A percentile compares a stretch with the other conserved stretches of the same genome.
Conservation (phyloP, 2,888 invertebrate genomes). For the Xanthia icteritia region DNA sequence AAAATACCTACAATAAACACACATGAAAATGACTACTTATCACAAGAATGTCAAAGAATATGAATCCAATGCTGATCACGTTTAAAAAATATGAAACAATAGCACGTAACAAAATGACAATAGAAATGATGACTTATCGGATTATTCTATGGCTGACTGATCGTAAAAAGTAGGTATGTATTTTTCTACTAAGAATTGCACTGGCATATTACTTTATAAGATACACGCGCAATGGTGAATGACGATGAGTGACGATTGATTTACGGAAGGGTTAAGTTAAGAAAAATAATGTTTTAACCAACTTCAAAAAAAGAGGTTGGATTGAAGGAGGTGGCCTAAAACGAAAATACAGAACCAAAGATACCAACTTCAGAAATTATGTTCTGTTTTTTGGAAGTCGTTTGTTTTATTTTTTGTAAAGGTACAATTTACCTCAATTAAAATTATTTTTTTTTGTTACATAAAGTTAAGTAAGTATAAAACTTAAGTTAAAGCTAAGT, state of each 20-base stretch:
- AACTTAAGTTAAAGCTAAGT: neutral
- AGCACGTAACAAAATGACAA: conserved; percentile 43
- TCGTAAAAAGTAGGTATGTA: conserved; percentile 11
- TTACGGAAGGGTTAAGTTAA: neutral
- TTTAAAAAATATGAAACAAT: conserved; percentile 32
- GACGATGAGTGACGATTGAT: neutral
- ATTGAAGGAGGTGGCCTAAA: neutral
- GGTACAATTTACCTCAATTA: neutral
- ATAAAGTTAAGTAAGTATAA: neutral
- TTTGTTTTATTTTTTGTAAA: neutral
- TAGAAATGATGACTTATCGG: conserved; percentile 40
- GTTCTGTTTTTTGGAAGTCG: neutral
- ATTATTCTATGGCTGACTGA: conserved; percentile 34
- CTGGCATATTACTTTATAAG: conserved; percentile 15
- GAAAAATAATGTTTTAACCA: neutral
- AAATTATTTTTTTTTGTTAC: neutral
- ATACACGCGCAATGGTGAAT: neutral
- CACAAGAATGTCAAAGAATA: conserved; percentile 2
- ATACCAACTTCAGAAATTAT: neutral
- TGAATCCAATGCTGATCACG: conserved; percentile 47
- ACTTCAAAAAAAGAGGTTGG: neutral
- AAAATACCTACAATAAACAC: conserved; percentile 12
- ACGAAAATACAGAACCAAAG: neutral
- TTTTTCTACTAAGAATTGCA: conserved; percentile 15
- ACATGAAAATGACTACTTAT: neutral